Evolutionary conservation across 2,113 vertebrate genomes (phyloP), one percentile per base, ranked within the genome.

Genomic region (Donacobius atricapilla): DNA sequence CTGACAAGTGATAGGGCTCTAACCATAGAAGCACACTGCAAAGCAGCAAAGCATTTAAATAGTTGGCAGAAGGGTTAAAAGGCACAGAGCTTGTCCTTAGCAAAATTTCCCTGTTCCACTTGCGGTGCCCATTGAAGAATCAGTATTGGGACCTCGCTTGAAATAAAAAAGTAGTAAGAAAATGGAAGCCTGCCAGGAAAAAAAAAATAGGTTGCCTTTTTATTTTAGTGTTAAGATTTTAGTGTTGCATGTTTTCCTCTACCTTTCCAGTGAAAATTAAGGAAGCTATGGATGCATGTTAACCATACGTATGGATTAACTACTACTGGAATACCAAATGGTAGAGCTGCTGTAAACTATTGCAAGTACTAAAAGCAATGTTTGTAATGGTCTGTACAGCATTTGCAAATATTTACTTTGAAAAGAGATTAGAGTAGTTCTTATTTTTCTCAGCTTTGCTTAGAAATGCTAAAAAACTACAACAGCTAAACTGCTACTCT

Each of bases 51-150:
- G 89, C 72, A 54, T 93, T 94, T 91, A 88, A 83, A 91, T 8
- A 91, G 76, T 64, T 95, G 95, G 90, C 94, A 93, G 92, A 96
- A 94, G 76, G 76, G 89, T 93, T 90, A 91, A 96, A 98, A 98
- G 98, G 98, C 98, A 98, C 97, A 93, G 94, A 94, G 96, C 97
- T 97, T 73, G 82, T 95, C 83, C 95, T 96, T 78, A 95, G 93
- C 87, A 93, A 54, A 77, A 91, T 87, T 91, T 96, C 92, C 96
- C 90, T 96, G 87, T 69, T 87, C 80, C 60, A 81, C 18, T 56
- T 94, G n/a, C 0, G 18, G 71, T 82, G 87, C 87, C 92, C 96
- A 56, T n/a, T 94, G 51, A 95, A 78, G 77, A 96, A 95, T 66
- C 47, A 86, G 50, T 90, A 92, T 84, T 87, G 84, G 80, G 78